phyloP scores from a whole-genome alignment of 2,888 invertebrate genomes.

The Hydropsyche betteni region DNA sequence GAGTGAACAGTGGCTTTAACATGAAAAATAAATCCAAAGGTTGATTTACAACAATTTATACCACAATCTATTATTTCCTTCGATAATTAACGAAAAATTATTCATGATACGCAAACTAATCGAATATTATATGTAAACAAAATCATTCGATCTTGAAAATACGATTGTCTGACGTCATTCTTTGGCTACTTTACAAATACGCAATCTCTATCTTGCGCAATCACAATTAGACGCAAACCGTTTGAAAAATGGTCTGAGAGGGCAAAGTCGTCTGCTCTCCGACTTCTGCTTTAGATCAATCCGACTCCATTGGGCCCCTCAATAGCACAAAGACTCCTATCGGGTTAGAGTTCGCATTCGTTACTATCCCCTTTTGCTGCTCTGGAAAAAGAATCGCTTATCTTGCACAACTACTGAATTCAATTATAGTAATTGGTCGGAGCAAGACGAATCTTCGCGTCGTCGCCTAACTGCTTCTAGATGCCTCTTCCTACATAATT shows the following conservation, averaged over 20 bases:
- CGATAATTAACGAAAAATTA: too few relatives aligned
- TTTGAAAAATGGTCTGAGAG: constrained; percentile 33
- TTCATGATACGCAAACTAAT: too few relatives aligned
- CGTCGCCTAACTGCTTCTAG: constrained; percentile 31
- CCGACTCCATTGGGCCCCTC: background rate
- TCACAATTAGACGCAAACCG: constrained; percentile 27
- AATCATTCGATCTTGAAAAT: too few relatives aligned
- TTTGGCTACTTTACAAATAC: background rate
- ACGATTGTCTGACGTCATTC: background rate
- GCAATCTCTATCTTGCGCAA: constrained; percentile 24
- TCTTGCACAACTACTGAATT: background rate
- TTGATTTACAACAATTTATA: too few relatives aligned
- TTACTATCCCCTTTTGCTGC: background rate
- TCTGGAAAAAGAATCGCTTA: background rate
- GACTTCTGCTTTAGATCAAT: constrained; percentile 37
- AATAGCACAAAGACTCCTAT: background rate
- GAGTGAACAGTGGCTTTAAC: background rate
- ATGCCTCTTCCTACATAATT: constrained; percentile 44
- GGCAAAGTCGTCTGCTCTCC: constrained; percentile 5
- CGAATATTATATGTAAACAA: too few relatives aligned
- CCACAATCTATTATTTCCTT: too few relatives aligned
- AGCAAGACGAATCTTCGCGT: constrained; percentile 45
- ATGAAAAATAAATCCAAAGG: too few relatives aligned
- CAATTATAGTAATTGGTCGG: background rate
- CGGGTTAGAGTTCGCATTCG: constrained; percentile 22